Evolutionary conservation across 2,113 vertebrate genomes (phyloP).

Genomic region (Atlantisia rogersi): DNA sequence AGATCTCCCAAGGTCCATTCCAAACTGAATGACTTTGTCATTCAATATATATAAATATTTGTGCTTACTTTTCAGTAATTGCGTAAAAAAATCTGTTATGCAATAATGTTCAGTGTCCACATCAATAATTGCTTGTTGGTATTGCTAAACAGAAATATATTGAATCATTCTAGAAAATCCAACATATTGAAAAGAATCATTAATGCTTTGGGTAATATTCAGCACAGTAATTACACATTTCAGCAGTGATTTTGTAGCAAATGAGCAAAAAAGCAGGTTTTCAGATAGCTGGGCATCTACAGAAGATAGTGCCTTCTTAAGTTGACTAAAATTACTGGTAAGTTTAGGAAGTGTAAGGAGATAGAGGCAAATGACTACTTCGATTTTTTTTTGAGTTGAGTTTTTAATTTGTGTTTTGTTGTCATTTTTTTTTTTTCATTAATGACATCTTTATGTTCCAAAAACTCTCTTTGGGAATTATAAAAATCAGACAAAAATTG

Average conservation of each 20-base stretch:
- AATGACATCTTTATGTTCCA: background rate
- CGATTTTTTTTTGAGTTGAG: background rate
- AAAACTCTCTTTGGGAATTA: background rate
- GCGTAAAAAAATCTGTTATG: background rate
- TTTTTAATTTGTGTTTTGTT: background rate
- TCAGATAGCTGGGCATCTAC: background rate
- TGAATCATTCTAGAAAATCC: background rate
- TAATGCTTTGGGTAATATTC: background rate
- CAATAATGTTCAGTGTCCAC: background rate
- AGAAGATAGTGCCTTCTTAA: background rate
- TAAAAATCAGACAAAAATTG: background rate
- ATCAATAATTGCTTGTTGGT: background rate
- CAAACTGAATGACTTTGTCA: background rate
- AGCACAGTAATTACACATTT: background rate
- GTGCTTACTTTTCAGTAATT: background rate
- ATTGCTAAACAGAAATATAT: background rate
- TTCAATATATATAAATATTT: background rate
- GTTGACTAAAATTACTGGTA: background rate
- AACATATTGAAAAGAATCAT: background rate
- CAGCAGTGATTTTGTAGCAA: background rate
- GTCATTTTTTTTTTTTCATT: background rate
- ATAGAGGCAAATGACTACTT: background rate
- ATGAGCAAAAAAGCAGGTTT: background rate
- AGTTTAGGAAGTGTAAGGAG: background rate
- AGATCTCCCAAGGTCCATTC: background rate